Percentiles rank a stretch among this genome's conserved stretches.
Evolutionary conservation across 2,888 invertebrate genomes (phyloP).

Genomic region (Rapana venosa): DNA sequence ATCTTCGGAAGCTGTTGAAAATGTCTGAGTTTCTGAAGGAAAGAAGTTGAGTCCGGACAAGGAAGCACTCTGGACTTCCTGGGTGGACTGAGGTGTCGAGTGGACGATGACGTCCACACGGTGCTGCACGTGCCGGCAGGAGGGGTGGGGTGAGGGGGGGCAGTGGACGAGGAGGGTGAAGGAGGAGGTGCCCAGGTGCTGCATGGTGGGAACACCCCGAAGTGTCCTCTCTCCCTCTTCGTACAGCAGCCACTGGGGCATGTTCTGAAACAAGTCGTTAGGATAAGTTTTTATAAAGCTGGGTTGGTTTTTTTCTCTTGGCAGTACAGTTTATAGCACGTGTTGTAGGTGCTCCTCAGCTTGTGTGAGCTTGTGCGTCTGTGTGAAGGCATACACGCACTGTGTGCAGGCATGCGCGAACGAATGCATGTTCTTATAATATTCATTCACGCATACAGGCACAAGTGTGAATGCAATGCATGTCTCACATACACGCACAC

Average conservation of each 20-base stretch:
- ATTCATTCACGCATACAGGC: no score
- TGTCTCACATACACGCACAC: not conserved
- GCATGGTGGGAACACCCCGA: constrained; percentile 1
- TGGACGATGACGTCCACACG: not conserved
- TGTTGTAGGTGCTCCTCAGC: not conserved
- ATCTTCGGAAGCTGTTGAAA: not conserved
- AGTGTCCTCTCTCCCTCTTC: not conserved
- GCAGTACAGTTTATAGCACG: no score
- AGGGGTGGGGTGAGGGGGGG: constrained; percentile 4
- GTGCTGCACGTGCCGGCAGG: not conserved
- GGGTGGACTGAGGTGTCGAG: not conserved
- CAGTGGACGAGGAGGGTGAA: constrained; percentile 1
- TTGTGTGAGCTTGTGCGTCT: not conserved
- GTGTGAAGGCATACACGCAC: not conserved
- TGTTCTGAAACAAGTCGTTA: not conserved
- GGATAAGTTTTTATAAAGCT: not conserved
- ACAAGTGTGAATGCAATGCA: no score
- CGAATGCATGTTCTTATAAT: not conserved
- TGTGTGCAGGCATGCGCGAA: not conserved
- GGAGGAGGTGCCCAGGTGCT: not conserved
- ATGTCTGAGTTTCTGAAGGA: not conserved
- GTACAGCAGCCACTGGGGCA: constrained; percentile 22
- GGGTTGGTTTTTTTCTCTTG: no score
- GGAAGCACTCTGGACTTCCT: not conserved
- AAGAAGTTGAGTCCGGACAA: not conserved